Evolutionary conservation across 2,113 vertebrate genomes (phyloP), one percentile per base, ranked within the genome.

Genomic region (Myrmecobius fasciatus): DNA sequence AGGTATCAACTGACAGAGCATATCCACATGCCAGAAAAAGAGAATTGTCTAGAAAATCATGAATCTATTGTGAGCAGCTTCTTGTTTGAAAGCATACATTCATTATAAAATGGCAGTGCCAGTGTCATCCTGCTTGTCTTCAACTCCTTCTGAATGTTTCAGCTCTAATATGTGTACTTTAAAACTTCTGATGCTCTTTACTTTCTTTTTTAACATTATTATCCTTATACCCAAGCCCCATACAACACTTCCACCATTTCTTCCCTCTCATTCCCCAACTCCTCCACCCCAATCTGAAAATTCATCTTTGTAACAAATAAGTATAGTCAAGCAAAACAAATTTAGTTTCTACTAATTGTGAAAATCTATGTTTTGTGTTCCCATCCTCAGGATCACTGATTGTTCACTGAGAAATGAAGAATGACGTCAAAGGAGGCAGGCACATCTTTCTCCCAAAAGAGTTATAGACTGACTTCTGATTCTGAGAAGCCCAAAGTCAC

Each of bases 371-470:
- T 95, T 88, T 94, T 93, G 92, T 92, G 52, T 93, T 94, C 90
- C 89, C 93, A 96, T 88, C 94, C 89, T 95, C 36, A 56, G 96
- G 95, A 96, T 93, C 89, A 53, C 36, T 24, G 94, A 46, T 97
- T 97, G 56, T 97, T 98, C 97, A 95, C 96, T 92, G 92, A 95
- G 96, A 97, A 91, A 95, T 98, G 98, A 98, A 98, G 97, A 96
- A 99, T 99, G 99, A 99, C 99, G 3, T 99, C 99, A 0, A 99
- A 99, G 98, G 99, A 99, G 94, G 97, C 99, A 8, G 98, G 99
- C 54, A 98, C 99, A 28, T 97, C 99, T 92, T 98, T 99, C 97
- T 99, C 99, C 20, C 99, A 98, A 95, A 99, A 99, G 53, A 99
- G 98, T 98, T 99, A 99, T 97, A 98, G 99, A 95, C 98, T 99